phyloP scores from a whole-genome alignment of 2,797 vertebrate genomes.

The Channallabes apus region DNA sequence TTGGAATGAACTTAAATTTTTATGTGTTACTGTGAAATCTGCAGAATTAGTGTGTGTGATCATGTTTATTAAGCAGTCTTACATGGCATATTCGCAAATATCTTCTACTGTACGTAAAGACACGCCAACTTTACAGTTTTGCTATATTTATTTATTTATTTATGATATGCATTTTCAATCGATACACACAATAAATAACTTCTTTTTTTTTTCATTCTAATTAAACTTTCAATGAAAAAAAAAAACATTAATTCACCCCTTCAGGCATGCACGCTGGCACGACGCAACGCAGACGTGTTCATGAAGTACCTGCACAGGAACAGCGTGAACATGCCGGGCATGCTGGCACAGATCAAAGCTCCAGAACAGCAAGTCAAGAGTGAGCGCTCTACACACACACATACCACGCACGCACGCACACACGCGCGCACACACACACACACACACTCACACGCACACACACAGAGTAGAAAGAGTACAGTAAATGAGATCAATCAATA shows the following conservation, averaged over 20 bases:
- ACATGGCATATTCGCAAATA: too few species aligned
- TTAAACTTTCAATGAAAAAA: not conserved
- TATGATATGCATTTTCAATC: not conserved
- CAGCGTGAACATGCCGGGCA: constrained; percentile 87
- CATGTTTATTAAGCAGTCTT: too few species aligned
- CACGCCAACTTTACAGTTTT: too few species aligned
- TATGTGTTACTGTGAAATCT: too few species aligned
- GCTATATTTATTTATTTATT: not conserved
- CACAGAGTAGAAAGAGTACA: not conserved
- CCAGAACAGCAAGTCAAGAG: constrained; percentile 89
- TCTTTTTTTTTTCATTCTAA: too few species aligned
- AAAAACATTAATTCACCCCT: not conserved
- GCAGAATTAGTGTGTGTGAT: too few species aligned
- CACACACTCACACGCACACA: not conserved
- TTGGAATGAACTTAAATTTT: too few species aligned
- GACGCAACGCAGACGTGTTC: constrained; percentile 87
- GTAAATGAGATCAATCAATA: not conserved
- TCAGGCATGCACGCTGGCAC: constrained; percentile 81
- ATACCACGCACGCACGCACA: not conserved
- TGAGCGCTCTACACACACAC: constrained; percentile 61
- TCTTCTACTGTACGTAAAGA: too few species aligned
- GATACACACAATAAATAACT: not conserved
- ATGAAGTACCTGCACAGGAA: constrained; percentile 87
- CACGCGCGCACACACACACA: constrained; percentile 20
- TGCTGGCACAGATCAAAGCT: constrained; percentile 85